Evolutionary conservation across 2,113 vertebrate species (phyloP).

Genomic region (Sceloporus tristichus): DNA sequence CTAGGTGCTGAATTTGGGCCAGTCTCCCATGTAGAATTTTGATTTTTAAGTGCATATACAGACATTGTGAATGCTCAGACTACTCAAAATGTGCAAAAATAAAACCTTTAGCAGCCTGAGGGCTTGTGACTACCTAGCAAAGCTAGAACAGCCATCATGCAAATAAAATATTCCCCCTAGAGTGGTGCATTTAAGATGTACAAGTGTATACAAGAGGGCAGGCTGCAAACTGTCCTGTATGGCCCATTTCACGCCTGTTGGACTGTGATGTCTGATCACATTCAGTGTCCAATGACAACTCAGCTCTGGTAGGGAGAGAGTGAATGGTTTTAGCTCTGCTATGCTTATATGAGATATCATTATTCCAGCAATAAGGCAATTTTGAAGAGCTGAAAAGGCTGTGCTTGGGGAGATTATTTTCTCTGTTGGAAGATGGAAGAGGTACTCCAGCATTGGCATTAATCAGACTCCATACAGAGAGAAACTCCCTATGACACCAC

Average conservation of each 20-base stretch:
- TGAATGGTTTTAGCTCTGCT: not conserved
- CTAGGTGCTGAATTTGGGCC: not conserved
- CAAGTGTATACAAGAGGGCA: not conserved
- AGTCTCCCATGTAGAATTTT: not conserved
- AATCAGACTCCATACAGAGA: slow-evolving; percentile 15
- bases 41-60: not conserved
- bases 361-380: slow-evolving; percentile 14
- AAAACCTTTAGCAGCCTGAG: not conserved
- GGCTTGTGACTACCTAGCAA: not conserved
- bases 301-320: not conserved
- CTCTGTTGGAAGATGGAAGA: not conserved
- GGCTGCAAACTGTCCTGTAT: not conserved
- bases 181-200: not conserved
- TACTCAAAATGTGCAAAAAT: not conserved
- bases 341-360: not conserved
- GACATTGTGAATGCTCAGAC: not conserved
- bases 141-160: not conserved
- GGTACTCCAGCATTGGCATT: not conserved
- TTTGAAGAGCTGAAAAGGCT: not conserved
- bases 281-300: not conserved
- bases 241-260: not conserved
- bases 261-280: not conserved
- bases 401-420: not conserved
- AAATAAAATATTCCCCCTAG: not conserved
- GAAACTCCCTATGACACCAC: not conserved